phyloP scores from a whole-genome alignment of 2,113 vertebrate species.

The Sardina pilchardus region DNA sequence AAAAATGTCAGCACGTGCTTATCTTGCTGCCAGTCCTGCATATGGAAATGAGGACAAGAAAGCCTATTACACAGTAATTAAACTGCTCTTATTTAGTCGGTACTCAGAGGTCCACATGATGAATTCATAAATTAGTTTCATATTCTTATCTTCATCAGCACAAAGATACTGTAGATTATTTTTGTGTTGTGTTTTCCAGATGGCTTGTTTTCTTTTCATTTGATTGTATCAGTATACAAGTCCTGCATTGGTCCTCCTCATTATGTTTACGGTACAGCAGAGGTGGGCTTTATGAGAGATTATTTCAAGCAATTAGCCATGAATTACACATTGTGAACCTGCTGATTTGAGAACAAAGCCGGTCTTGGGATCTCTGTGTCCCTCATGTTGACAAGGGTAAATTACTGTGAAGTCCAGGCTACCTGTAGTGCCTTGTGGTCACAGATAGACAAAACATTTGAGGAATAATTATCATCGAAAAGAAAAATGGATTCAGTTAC shows the following conservation, averaged over 20 bases:
- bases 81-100: slow-evolving; percentile 54
- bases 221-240: neutral
- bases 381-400: neutral
- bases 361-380: neutral
- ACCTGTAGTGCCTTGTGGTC: no score
- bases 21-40: slow-evolving; percentile 25
- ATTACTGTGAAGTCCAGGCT: neutral
- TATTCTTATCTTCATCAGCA: slow-evolving; percentile 36
- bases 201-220: neutral
- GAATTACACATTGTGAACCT: neutral
- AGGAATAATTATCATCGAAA: no score
- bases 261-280: neutral
- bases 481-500: no score
- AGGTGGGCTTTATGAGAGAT: neutral
- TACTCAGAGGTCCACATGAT: slow-evolving; percentile 44
- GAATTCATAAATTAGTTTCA: slow-evolving; percentile 42
- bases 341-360: neutral
- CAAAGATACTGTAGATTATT: neutral
- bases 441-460: neutral
- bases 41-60: slow-evolving; percentile 43
- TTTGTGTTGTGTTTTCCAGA: neutral
- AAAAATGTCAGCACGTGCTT: slow-evolving; percentile 50
- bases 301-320: neutral
- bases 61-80: slow-evolving; percentile 55
- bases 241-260: neutral